Evolutionary conservation across 2,888 invertebrate species (phyloP).

Genomic region (Ctena decussata): DNA sequence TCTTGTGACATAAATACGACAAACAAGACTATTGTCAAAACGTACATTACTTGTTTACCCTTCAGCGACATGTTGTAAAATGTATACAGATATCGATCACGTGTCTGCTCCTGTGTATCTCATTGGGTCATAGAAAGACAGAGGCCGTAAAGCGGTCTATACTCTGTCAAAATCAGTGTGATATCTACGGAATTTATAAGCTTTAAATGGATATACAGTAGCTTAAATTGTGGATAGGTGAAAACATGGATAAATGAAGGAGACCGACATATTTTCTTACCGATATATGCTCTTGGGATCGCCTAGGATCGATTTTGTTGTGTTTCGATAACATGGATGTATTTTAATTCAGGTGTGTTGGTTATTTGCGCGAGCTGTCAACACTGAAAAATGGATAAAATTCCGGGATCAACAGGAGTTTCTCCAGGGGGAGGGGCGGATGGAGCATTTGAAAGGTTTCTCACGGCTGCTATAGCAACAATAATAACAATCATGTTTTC

Average conservation of each 20-base stretch:
- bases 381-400: constrained; percentile 48
- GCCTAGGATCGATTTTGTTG: neutral
- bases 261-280: neutral
- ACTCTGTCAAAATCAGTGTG: neutral
- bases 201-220: constrained; percentile 5
- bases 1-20: constrained; percentile 29
- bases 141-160: constrained; percentile 3
- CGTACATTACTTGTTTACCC: constrained; percentile 49
- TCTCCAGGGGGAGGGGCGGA: constrained; percentile 63
- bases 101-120: constrained; percentile 55
- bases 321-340: neutral
- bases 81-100: constrained; percentile 38
- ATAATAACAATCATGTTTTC: constrained; percentile 85
- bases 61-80: constrained; percentile 48
- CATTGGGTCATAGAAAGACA: constrained; percentile 46
- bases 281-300: constrained; percentile 4
- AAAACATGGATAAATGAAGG: neutral
- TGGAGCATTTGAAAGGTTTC: constrained; percentile 84
- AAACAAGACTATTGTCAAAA: constrained; percentile 33
- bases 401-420: constrained; percentile 31
- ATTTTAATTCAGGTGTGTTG: constrained; percentile 16
- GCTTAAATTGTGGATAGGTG: neutral
- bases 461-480: constrained; percentile 84
- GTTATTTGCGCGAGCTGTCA: constrained; percentile 5
- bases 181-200: neutral